These are phyloP conservation scores for Myxocyprinus asiaticus DNA, from an alignment of 2,113 vertebrate species.

Conservation along the genomic window DNA sequence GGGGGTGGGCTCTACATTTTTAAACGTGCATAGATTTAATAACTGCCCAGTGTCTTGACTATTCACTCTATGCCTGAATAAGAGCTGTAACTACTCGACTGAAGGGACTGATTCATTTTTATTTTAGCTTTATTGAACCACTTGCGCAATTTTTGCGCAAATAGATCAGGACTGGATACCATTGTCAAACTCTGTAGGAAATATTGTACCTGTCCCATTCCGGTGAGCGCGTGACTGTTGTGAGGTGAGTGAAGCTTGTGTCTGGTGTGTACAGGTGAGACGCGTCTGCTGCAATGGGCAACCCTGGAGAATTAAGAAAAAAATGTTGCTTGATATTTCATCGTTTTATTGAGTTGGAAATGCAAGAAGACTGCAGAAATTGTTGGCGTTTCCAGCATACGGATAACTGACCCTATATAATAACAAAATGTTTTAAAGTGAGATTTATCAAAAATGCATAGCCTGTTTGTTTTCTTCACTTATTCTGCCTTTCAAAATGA, in stretches of 20 bases:
- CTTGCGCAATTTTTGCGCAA: slow-evolving; percentile 5
- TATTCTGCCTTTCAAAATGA: no score
- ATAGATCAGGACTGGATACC: slow-evolving; percentile 16
- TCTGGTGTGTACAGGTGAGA: slow-evolving; percentile 51
- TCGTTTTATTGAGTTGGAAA: no score
- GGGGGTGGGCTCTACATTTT: slow-evolving; percentile 63
- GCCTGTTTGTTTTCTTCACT: no score
- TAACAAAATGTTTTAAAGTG: no score
- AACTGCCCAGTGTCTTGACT: slow-evolving; percentile 50
- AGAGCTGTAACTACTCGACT: slow-evolving; percentile 8
- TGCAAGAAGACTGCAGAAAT: no score
- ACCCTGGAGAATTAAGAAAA: slow-evolving; percentile 3
- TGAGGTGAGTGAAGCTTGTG: slow-evolving; percentile 70
- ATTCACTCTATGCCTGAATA: slow-evolving; percentile 57
- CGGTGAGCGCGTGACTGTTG: slow-evolving; percentile 53
- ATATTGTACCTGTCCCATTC: slow-evolving; percentile 66
- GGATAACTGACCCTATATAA: no score
- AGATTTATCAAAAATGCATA: no score
- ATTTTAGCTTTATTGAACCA: slow-evolving; percentile 9
- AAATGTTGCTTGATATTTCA: no score
- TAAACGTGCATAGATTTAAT: slow-evolving; percentile 58
- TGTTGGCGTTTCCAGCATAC: no score
- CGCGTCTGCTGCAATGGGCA: background rate
- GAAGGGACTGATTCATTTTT: background rate
- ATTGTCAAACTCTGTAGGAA: background rate